Percentiles rank a stretch among this genome's conserved stretches.
These are phyloP conservation scores for Cirrhinus mrigala DNA, from an alignment of 2,797 vertebrate species.

Conservation along the genomic window DNA sequence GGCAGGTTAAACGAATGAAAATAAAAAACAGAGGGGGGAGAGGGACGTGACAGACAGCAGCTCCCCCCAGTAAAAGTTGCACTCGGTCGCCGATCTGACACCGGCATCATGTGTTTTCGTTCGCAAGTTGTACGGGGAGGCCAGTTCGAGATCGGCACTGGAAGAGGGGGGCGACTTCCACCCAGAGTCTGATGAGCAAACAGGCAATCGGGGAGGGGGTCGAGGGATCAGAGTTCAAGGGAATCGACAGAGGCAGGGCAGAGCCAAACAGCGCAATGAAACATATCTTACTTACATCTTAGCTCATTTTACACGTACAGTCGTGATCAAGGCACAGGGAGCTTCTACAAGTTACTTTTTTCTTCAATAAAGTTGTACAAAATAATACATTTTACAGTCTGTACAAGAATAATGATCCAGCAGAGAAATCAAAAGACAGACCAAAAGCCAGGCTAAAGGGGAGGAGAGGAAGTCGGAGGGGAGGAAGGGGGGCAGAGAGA, in stretches of 20 bases:
- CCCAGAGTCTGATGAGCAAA: slow-evolving; percentile 62
- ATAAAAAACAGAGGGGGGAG: slow-evolving; percentile 69
- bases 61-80: slow-evolving; percentile 64
- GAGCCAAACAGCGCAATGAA: slow-evolving; percentile 87
- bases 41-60: slow-evolving; percentile 83
- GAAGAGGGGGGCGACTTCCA: slow-evolving; percentile 32
- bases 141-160: slow-evolving; percentile 23
- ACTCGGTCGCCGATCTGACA: slow-evolving; percentile 13
- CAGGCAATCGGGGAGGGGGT: slow-evolving; percentile 48
- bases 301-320: slow-evolving; percentile 87
- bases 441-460: slow-evolving; percentile 69
- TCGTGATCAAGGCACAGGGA: slow-evolving; percentile 90
- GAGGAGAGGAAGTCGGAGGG: slow-evolving; percentile 40
- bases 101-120: not conserved
- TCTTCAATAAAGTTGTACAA: slow-evolving; percentile 90
- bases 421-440: slow-evolving; percentile 81
- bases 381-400: slow-evolving; percentile 92
- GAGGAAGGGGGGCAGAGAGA: not conserved
- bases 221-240: slow-evolving; percentile 65
- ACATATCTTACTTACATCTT: slow-evolving; percentile 86
- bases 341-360: slow-evolving; percentile 84
- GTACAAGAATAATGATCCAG: slow-evolving; percentile 89
- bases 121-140: not conserved
- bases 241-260: slow-evolving; percentile 80
- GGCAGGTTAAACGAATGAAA: slow-evolving; percentile 71